phyloP scores from a whole-genome alignment of 2,888 invertebrate genomes.

The Byasa hedistus region DNA sequence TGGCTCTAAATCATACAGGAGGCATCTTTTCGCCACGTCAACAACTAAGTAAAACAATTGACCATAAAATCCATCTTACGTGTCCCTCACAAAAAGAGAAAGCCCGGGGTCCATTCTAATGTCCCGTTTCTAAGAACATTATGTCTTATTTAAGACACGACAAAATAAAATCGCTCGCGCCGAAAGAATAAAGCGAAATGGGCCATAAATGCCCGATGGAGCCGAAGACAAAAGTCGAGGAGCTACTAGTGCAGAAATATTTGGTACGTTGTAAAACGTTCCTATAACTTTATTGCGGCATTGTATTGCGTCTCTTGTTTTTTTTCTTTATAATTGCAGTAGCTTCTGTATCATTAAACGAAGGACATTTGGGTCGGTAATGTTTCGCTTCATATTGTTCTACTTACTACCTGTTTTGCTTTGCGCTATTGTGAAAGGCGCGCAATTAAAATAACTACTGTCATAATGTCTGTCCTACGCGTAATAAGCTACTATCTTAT shows the following conservation, averaged over 20 bases:
- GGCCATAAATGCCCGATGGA: slow-evolving; percentile 61
- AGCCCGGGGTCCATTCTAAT: slow-evolving; percentile 69
- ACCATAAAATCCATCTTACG: slow-evolving; percentile 74
- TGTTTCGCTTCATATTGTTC: slow-evolving; percentile 24
- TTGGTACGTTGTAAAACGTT: slow-evolving; percentile 66
- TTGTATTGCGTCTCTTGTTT: slow-evolving; percentile 59
- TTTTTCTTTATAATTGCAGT: slow-evolving; percentile 66
- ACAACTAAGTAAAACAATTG: slow-evolving; percentile 73
- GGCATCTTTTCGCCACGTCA: slow-evolving; percentile 59
- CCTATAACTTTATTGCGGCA: slow-evolving; percentile 68
- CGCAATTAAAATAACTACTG: slow-evolving; percentile 20
- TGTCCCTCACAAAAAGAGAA: slow-evolving; percentile 73
- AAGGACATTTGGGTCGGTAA: slow-evolving; percentile 20
- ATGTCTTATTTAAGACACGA: slow-evolving; percentile 77
- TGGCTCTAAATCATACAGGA: slow-evolving; percentile 34
- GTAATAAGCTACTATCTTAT: neutral
- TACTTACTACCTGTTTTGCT: slow-evolving; percentile 29
- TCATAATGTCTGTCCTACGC: slow-evolving; percentile 18
- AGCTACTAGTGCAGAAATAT: slow-evolving; percentile 69
- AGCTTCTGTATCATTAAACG: slow-evolving; percentile 67
- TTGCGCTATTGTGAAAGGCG: slow-evolving; percentile 36
- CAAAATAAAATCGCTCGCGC: slow-evolving; percentile 67
- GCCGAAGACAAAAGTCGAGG: slow-evolving; percentile 68
- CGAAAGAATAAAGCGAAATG: slow-evolving; percentile 71
- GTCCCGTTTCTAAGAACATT: slow-evolving; percentile 76